These are phyloP conservation scores for Pantherophis vulpinus DNA, from an alignment of 2,797 vertebrate genomes.

Conservation along the genomic window DNA sequence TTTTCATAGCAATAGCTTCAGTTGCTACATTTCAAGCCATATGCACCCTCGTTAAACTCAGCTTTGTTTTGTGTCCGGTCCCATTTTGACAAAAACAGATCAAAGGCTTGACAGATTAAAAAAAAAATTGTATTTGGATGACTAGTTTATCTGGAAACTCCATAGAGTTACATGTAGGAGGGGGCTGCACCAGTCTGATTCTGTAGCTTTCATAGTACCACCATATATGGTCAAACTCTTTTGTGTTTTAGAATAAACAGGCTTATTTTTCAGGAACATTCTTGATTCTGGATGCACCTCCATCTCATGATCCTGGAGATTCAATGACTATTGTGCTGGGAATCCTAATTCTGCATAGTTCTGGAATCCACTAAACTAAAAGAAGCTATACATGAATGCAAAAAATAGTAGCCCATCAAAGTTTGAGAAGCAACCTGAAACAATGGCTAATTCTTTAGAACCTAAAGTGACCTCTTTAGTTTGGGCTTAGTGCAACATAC, in stretches of 20 bases:
- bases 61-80: neutral
- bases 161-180: neutral
- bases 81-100: neutral
- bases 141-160: neutral
- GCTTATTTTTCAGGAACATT: neutral
- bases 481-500: neutral
- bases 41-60: neutral
- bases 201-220: neutral
- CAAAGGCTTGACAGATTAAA: neutral
- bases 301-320: neutral
- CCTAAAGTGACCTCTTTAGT: neutral
- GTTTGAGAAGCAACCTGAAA: neutral
- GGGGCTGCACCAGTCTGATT: neutral
- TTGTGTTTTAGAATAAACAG: neutral
- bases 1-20: conserved; percentile 19
- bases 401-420: neutral
- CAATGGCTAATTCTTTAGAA: neutral
- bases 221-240: neutral
- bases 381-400: neutral
- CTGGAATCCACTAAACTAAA: neutral
- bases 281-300: neutral
- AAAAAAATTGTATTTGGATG: neutral
- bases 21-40: conserved; percentile 4
- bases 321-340: neutral
- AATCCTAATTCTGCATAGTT: neutral